phyloP scores from a whole-genome alignment of 2,797 vertebrate genomes.

The Rallus crepitans region DNA sequence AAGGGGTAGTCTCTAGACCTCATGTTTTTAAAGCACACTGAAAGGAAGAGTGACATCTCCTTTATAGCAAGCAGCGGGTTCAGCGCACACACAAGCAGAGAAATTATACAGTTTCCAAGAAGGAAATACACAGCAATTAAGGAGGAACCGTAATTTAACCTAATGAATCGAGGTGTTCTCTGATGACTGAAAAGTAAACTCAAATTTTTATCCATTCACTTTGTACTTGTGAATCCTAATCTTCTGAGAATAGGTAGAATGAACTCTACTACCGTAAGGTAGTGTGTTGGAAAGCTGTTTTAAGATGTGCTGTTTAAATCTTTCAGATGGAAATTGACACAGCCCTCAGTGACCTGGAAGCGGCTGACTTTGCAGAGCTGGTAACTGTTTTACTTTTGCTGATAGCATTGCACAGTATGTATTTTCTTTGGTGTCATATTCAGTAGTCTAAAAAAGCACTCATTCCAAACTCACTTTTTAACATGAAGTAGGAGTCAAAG shows the following conservation, averaged over 20 bases:
- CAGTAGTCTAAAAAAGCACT: neutral
- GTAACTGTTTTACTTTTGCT: conserved; percentile 75
- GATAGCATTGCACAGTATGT: neutral
- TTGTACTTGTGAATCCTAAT: neutral
- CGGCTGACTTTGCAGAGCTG: conserved; percentile 96
- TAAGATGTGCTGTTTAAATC: neutral
- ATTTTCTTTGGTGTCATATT: neutral
- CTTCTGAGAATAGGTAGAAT: fast-evolving
- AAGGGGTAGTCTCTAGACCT: neutral
- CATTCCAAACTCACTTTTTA: neutral
- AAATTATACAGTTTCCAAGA: conserved; percentile 9
- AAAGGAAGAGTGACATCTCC: conserved; percentile 31
- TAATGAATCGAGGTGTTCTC: neutral
- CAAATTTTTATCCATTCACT: neutral
- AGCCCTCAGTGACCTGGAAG: conserved; percentile 92
- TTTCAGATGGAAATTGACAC: conserved; percentile 92
- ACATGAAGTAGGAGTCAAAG: neutral
- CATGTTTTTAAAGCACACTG: conserved; percentile 16
- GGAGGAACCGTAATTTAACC: too few species aligned
- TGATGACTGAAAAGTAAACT: neutral
- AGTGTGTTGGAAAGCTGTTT: neutral
- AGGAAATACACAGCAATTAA: neutral
- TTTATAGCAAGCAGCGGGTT: conserved; percentile 9
- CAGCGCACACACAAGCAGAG: neutral
- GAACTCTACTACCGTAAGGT: neutral